Evolutionary conservation across 2,797 vertebrate species (phyloP).

Genomic region (Epinephelus awoara): DNA sequence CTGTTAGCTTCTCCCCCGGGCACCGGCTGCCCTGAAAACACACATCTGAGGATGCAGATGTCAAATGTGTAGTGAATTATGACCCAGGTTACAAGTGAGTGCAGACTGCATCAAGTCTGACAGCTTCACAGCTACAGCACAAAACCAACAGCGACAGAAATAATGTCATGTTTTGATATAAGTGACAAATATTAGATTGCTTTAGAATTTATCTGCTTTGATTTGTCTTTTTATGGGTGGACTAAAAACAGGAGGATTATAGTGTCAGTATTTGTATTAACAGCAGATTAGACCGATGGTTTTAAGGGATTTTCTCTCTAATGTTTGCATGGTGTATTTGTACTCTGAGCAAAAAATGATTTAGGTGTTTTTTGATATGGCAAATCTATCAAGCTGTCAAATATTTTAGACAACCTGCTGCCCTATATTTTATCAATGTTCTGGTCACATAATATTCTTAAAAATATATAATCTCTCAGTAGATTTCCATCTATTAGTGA

Average conservation of each 20-base stretch:
- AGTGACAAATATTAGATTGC: background rate
- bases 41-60: conserved; percentile 80
- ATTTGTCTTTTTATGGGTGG: conserved; percentile 2
- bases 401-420: background rate
- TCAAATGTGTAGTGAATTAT: conserved; percentile 60
- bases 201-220: background rate
- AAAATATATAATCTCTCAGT: background rate
- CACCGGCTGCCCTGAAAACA: conserved; percentile 69
- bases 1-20: conserved; percentile 74
- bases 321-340: background rate
- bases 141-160: background rate
- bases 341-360: background rate
- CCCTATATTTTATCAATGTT: background rate
- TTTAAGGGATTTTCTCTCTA: conserved; percentile 7
- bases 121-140: conserved; percentile 12
- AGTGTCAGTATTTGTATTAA: background rate
- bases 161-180: background rate
- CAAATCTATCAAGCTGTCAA: background rate
- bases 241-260: background rate
- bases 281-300: background rate
- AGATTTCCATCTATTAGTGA: conserved; percentile 4
- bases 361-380: background rate
- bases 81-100: conserved; percentile 34
- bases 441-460: background rate
- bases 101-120: conserved; percentile 36